A percentile compares a stretch with the other conserved stretches of the same genome.
These are phyloP conservation scores for Nixonia krombeini DNA, from an alignment of 1,140 invertebrate species.

Conservation along the genomic window DNA sequence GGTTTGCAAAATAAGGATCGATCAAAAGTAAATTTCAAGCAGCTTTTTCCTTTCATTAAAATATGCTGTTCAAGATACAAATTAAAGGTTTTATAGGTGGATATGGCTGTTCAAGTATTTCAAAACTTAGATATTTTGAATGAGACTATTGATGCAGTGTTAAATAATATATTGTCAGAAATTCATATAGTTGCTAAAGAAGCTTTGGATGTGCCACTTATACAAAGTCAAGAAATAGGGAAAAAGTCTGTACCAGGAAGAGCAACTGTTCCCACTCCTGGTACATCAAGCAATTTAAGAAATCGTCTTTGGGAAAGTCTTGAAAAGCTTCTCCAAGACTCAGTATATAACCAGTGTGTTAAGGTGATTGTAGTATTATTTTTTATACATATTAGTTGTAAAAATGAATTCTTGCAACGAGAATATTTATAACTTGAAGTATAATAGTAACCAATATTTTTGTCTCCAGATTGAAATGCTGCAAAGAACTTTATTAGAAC, in stretches of 20 bases:
- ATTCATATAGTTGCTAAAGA: conserved; percentile 74
- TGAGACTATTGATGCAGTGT: conserved; percentile 73
- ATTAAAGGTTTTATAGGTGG: conserved; percentile 67
- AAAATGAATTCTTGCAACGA: no score
- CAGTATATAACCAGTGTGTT: conserved; percentile 78
- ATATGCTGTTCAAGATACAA: background rate
- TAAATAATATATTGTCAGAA: conserved; percentile 72
- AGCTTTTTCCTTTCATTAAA: no score
- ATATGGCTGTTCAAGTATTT: conserved; percentile 80
- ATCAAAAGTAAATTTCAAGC: conserved; percentile 73
- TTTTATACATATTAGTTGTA: no score
- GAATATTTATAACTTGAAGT: no score
- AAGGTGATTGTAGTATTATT: conserved; percentile 73
- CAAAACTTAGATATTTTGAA: conserved; percentile 78
- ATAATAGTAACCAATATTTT: no score
- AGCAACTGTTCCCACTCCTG: conserved; percentile 76
- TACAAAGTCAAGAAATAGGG: conserved; percentile 53
- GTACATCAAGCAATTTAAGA: conserved; percentile 80
- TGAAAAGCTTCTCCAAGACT: conserved; percentile 82
- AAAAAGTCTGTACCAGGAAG: conserved; percentile 77
- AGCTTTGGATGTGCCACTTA: conserved; percentile 73
- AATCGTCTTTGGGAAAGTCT: conserved; percentile 84
- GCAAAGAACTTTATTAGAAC: conserved; percentile 60
- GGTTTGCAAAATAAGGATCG: conserved; percentile 79
- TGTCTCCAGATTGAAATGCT: conserved; percentile 61